Percentiles rank a stretch among this genome's conserved stretches.
Evolutionary conservation across 2,888 invertebrate species (phyloP).

Genomic region (Pocota personata): DNA sequence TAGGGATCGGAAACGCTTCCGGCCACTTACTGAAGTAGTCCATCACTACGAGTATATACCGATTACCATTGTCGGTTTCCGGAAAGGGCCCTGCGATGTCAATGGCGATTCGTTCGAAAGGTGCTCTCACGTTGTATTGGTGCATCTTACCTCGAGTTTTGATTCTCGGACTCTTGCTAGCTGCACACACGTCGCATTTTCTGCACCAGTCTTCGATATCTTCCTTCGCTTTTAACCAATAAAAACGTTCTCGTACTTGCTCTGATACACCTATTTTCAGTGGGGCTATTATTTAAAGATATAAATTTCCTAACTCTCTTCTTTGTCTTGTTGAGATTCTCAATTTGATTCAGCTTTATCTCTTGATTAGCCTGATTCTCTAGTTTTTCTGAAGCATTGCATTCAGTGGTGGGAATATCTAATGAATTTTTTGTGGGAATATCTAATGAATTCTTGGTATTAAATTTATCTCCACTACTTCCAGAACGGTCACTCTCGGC

Average conservation of each 20-base stretch:
- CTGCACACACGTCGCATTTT: no score
- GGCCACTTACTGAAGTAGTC: no score
- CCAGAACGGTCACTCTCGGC: slow-evolving; percentile 34
- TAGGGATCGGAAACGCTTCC: no score
- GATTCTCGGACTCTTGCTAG: no score
- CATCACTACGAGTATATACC: no score
- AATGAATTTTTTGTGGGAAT: background rate
- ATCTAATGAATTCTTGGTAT: background rate
- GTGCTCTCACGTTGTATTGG: no score
- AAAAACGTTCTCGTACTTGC: slow-evolving; percentile 7
- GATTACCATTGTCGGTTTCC: no score
- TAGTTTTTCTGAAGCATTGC: background rate
- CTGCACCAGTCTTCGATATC: no score
- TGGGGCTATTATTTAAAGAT: slow-evolving; percentile 1
- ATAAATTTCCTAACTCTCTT: background rate
- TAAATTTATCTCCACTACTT: slow-evolving; percentile 22
- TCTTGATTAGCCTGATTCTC: background rate
- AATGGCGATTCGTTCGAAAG: no score
- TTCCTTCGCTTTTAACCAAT: background rate
- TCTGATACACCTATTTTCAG: background rate
- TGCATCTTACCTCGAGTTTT: no score
- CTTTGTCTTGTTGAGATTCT: background rate
- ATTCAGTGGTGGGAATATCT: no score
- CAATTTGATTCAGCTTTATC: background rate
- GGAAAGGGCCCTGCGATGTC: no score